phyloP scores from a whole-genome alignment of 1,140 invertebrate genomes.

The Heliconius hermathena region DNA sequence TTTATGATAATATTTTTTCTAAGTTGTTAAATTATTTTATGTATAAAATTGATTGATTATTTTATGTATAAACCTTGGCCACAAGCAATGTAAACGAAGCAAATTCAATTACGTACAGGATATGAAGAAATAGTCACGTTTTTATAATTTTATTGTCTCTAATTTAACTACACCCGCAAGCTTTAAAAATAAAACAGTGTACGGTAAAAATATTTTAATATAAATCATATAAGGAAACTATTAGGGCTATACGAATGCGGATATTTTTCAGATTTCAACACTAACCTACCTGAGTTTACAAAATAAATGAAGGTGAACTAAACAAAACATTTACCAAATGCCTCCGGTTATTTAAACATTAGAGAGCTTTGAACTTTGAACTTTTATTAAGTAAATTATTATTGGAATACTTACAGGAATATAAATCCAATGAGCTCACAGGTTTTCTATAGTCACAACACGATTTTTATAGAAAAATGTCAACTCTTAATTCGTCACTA shows the following conservation, averaged over 20 bases:
- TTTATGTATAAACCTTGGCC: conserved; percentile 20
- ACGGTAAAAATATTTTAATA: conserved; percentile 15
- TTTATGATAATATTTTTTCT: not conserved
- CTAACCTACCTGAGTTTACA: not conserved
- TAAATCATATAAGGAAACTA: conserved; percentile 14
- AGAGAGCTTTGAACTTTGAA: conserved; percentile 38
- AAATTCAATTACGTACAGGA: conserved; percentile 29
- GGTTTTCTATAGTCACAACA: conserved; percentile 64
- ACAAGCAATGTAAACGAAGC: conserved; percentile 21
- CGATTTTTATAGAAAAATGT: conserved; percentile 66
- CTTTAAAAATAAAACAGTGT: conserved; percentile 13
- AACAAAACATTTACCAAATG: conserved; percentile 33
- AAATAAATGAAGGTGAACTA: conserved; percentile 25
- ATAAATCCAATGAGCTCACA: conserved; percentile 62
- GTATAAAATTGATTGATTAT: not conserved
- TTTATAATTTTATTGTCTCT: conserved; percentile 10
- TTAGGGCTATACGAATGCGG: conserved; percentile 1
- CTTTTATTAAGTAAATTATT: not conserved
- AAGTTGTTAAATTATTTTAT: not conserved
- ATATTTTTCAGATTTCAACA: conserved; percentile 7
- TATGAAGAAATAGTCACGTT: conserved; percentile 34
- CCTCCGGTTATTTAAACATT: conserved; percentile 23
- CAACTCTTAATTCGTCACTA: conserved; percentile 64
- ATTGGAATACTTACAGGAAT: conserved; percentile 59
- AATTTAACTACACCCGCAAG: not conserved